Evolutionary conservation across 2,797 vertebrate species (phyloP).

Genomic region (Mycteria americana): DNA sequence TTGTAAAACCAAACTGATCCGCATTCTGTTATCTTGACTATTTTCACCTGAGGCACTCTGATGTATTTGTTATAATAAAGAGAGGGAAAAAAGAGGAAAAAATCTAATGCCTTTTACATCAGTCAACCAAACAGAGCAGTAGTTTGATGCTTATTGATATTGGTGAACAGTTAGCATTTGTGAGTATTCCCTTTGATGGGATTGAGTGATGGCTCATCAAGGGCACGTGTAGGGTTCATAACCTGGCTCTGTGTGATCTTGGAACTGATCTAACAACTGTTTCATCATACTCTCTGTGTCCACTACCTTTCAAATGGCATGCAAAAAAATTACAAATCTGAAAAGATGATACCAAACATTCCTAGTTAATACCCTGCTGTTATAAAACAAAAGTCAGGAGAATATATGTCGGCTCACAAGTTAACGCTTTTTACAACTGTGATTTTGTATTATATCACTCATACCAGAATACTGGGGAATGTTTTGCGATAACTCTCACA

Average conservation of each 20-base stretch:
- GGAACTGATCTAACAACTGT: background rate
- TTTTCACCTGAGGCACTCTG: background rate
- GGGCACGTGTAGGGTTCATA: background rate
- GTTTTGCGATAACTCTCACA: background rate
- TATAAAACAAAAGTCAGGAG: background rate
- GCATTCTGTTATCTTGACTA: background rate
- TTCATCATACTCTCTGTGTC: background rate
- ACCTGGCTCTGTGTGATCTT: background rate
- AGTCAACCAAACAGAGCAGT: background rate
- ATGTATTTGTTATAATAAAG: background rate
- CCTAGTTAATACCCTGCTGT: background rate
- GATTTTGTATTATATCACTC: background rate
- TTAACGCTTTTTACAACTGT: background rate
- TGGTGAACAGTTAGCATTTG: background rate
- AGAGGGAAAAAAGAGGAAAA: fast-evolving
- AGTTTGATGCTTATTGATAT: background rate
- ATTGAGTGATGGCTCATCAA: background rate
- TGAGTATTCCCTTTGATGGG: background rate
- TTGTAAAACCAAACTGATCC: constrained; percentile 14
- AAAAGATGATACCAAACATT: background rate
- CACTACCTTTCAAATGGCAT: background rate
- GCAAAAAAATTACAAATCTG: background rate
- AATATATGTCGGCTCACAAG: background rate
- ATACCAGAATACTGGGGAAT: background rate
- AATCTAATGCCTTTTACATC: background rate